A percentile compares a stretch with the other conserved stretches of the same genome.
phyloP scores from a whole-genome alignment of 2,888 invertebrate species.

The Elmis aenea region DNA sequence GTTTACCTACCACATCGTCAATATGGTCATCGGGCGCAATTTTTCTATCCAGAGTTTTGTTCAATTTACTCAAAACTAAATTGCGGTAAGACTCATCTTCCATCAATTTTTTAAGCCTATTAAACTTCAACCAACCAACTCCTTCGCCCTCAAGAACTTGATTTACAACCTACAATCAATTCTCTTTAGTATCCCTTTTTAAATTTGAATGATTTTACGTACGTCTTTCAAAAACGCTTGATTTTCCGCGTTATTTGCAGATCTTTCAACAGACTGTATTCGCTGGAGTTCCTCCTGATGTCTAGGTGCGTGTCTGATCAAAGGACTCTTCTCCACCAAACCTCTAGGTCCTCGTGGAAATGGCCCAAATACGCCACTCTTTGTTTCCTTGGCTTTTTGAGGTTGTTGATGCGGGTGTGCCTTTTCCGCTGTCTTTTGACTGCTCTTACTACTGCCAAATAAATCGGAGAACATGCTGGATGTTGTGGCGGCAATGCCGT shows the following conservation, averaged over 20 bases:
- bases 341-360: slow-evolving; percentile 77
- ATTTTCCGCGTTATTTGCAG: slow-evolving; percentile 81
- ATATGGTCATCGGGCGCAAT: slow-evolving; percentile 94
- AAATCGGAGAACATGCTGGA: slow-evolving; percentile 92
- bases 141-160: slow-evolving; percentile 88
- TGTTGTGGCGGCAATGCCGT: slow-evolving; percentile 88
- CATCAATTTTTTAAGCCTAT: slow-evolving; percentile 90
- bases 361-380: slow-evolving; percentile 63
- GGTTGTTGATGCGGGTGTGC: slow-evolving; percentile 28
- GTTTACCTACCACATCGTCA: slow-evolving; percentile 84
- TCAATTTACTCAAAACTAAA: slow-evolving; percentile 90
- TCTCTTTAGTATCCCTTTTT: neutral
- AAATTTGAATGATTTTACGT: slow-evolving; percentile 37
- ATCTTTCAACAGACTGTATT: slow-evolving; percentile 63
- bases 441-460: slow-evolving; percentile 66
- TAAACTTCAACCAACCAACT: slow-evolving; percentile 93
- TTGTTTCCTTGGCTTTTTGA: slow-evolving; percentile 43
- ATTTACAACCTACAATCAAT: slow-evolving; percentile 59
- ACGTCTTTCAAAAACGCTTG: slow-evolving; percentile 91
- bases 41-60: slow-evolving; percentile 87
- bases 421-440: slow-evolving; percentile 29
- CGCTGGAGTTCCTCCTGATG: slow-evolving; percentile 64
- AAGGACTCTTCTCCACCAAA: slow-evolving; percentile 81
- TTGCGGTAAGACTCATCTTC: slow-evolving; percentile 98
- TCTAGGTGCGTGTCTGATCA: slow-evolving; percentile 75